A percentile compares a stretch with the other conserved stretches of the same genome.
phyloP scores from a whole-genome alignment of 2,113 vertebrate species.

The Pao palembangensis region DNA sequence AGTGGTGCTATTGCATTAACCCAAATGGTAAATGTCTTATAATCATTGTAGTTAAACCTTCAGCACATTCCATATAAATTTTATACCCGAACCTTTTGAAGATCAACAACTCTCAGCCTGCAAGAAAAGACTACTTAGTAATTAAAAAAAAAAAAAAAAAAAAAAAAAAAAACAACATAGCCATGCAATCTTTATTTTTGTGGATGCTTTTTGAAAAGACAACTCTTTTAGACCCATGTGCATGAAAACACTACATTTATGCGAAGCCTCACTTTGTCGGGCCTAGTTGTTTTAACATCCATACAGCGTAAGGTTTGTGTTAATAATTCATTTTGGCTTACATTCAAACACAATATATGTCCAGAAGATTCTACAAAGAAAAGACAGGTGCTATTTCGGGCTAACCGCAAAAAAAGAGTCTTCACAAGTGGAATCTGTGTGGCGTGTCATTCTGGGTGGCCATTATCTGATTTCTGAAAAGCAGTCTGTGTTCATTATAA shows the following conservation, averaged over 20 bases:
- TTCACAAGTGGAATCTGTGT: background rate
- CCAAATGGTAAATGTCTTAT: slow-evolving; percentile 82
- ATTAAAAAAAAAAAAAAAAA: too few relatives aligned
- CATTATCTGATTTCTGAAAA: slow-evolving; percentile 32
- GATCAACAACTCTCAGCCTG: slow-evolving; percentile 38
- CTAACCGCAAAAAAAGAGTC: too few relatives aligned
- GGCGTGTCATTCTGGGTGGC: slow-evolving; percentile 6
- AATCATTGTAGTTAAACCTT: slow-evolving; percentile 41
- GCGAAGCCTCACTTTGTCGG: background rate
- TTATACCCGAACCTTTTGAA: slow-evolving; percentile 26
- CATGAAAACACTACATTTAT: background rate
- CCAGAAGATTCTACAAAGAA: too few relatives aligned
- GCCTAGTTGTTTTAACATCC: background rate
- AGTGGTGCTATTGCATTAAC: slow-evolving; percentile 93
- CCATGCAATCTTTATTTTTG: background rate
- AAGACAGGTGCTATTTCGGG: too few relatives aligned
- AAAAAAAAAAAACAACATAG: too few relatives aligned
- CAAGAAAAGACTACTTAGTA: background rate
- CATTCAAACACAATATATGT: too few relatives aligned
- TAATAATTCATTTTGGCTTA: slow-evolving; percentile 15
- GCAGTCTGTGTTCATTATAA: slow-evolving; percentile 7
- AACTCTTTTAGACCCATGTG: background rate
- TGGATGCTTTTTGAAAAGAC: background rate
- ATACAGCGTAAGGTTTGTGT: too few relatives aligned
- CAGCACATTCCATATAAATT: slow-evolving; percentile 26